A percentile compares a stretch with the other conserved stretches of the same genome.
Conservation (phyloP, 2,113 vertebrate genomes). For the Corynorhinus townsendii region DNA sequence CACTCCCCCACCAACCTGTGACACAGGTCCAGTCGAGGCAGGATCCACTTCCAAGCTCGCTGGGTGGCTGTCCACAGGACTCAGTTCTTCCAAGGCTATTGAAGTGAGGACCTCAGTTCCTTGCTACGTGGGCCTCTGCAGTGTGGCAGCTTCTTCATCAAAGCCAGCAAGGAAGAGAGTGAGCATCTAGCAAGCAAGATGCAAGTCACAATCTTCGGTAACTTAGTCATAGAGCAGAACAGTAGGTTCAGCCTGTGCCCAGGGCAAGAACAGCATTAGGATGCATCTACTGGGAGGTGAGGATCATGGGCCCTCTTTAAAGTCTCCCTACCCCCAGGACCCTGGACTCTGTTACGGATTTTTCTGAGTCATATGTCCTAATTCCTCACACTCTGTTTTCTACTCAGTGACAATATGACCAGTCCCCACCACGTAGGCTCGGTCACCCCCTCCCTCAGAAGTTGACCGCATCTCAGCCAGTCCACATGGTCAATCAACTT, state of each 20-base stretch:
- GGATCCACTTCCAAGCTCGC: neutral
- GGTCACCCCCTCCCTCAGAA: neutral
- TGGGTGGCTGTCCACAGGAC: neutral
- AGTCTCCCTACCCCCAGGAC: too few species aligned
- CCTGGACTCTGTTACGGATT: neutral
- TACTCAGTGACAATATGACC: neutral
- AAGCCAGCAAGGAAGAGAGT: neutral
- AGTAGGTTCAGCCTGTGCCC: neutral
- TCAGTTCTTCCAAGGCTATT: neutral
- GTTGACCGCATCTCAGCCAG: neutral
- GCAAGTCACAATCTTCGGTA: neutral
- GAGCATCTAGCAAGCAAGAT: neutral
- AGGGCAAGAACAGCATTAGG: too few species aligned
- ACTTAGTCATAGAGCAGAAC: neutral
- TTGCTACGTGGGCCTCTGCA: neutral
- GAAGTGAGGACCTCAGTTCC: neutral
- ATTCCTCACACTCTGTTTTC: neutral
- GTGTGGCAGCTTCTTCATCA: neutral
- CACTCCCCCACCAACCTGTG: neutral
- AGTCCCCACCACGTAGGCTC: fast-evolving
- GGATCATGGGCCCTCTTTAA: neutral
- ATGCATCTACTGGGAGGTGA: neutral
- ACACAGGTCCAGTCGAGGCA: neutral
- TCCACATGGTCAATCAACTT: neutral
- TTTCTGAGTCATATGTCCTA: neutral